Percentiles rank a stretch among this genome's conserved stretches.
Conservation (phyloP, 1,140 invertebrate genomes). For the Drepana arcuata region DNA sequence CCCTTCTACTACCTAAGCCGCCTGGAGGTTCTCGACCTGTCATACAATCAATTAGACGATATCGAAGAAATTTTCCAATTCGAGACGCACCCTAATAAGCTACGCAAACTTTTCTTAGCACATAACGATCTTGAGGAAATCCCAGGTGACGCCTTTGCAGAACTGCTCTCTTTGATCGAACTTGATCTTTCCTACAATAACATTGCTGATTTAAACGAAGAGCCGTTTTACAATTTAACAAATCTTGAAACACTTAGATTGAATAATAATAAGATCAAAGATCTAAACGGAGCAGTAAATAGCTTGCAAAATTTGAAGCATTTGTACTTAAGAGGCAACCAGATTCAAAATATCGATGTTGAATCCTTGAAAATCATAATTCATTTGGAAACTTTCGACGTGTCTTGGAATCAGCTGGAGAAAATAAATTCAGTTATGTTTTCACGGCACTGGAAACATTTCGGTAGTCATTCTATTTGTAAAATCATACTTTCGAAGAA, state of each 20-base stretch:
- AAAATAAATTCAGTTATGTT: slow-evolving; percentile 34
- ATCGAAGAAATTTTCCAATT: slow-evolving; percentile 42
- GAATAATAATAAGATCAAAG: slow-evolving; percentile 45
- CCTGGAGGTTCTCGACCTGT: slow-evolving; percentile 34
- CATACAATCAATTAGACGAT: slow-evolving; percentile 33
- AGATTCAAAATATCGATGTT: slow-evolving; percentile 39
- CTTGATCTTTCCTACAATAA: slow-evolving; percentile 49
- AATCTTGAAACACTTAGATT: slow-evolving; percentile 34
- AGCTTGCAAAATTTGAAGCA: slow-evolving; percentile 39
- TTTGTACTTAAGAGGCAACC: slow-evolving; percentile 38
- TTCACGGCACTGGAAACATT: slow-evolving; percentile 44
- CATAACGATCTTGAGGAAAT: slow-evolving; percentile 34
- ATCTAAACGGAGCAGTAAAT: slow-evolving; percentile 51
- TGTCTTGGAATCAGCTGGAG: slow-evolving; percentile 42
- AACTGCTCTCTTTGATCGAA: slow-evolving; percentile 34
- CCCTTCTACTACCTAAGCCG: slow-evolving; percentile 32
- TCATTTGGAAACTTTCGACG: slow-evolving; percentile 51
- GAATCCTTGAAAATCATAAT: slow-evolving; percentile 43
- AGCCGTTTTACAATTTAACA: slow-evolving; percentile 44
- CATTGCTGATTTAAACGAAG: slow-evolving; percentile 36
- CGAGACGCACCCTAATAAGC: slow-evolving; percentile 26
- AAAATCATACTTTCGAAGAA: slow-evolving; percentile 51
- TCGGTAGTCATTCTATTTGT: slow-evolving; percentile 33
- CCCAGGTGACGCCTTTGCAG: slow-evolving; percentile 32
- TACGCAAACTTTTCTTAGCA: slow-evolving; percentile 33